These are phyloP conservation scores for Coendou prehensilis DNA, from an alignment of 2,797 vertebrate genomes.

Conservation along the genomic window DNA sequence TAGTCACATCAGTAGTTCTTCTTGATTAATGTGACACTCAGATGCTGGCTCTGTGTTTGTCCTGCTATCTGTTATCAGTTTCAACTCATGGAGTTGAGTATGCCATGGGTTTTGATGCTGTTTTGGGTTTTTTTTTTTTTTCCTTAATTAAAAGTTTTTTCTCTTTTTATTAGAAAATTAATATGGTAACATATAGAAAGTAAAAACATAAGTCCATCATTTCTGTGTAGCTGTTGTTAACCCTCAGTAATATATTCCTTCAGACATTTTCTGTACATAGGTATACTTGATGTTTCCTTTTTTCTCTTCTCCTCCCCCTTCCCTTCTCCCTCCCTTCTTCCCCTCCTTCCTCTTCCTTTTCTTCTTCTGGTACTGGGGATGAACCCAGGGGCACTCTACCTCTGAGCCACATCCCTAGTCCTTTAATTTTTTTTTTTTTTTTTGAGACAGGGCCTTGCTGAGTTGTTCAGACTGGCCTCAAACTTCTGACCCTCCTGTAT, in stretches of 20 bases:
- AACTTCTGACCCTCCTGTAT: background rate
- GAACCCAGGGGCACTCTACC: background rate
- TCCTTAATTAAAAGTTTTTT: conserved; percentile 22
- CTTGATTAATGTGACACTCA: background rate
- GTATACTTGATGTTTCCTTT: conserved; percentile 8
- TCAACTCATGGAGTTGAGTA: background rate
- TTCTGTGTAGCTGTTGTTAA: background rate
- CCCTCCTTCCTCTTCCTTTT: background rate
- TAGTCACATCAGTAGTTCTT: background rate
- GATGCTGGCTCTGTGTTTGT: background rate
- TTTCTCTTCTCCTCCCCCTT: background rate
- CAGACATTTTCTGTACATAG: background rate
- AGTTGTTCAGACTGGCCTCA: background rate
- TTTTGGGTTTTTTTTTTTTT: background rate
- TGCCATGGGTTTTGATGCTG: background rate
- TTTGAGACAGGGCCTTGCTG: background rate
- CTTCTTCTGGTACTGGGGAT: background rate
- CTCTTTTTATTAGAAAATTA: conserved; percentile 47
- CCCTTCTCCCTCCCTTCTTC: background rate
- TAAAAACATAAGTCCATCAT: background rate
- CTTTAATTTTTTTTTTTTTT: background rate
- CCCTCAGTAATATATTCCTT: background rate
- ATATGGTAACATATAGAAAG: conserved; percentile 27
- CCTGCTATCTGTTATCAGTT: background rate
- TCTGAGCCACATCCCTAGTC: background rate